These are phyloP conservation scores for Callorhinus ursinus DNA, from an alignment of 2,113 vertebrate genomes.

Conservation along the genomic window DNA sequence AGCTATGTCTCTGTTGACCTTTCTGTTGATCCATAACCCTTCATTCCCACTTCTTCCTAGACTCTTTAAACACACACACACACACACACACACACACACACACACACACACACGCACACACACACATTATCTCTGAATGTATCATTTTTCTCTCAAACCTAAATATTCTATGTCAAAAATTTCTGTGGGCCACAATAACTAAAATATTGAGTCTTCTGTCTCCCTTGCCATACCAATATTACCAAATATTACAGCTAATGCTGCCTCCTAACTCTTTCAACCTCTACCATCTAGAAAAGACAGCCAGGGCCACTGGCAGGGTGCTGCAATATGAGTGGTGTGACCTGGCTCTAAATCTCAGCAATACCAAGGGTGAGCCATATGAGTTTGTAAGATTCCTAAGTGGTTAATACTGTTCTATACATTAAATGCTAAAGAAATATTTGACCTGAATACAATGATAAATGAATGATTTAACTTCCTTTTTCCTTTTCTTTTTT, in stretches of 20 bases:
- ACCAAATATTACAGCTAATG: not conserved
- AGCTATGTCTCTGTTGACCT: not conserved
- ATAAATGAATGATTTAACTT: not conserved
- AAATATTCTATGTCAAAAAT: not conserved
- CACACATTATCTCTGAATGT: not conserved
- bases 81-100: not conserved
- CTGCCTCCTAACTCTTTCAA: not conserved
- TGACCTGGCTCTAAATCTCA: not conserved
- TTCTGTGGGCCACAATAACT: not conserved
- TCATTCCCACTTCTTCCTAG: not conserved
- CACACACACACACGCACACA: no score
- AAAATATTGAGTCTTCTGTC: not conserved
- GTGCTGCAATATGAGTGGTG: not conserved
- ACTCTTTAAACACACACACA: not conserved
- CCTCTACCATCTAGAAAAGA: not conserved
- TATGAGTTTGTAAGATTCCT: not conserved
- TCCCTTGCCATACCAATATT: not conserved
- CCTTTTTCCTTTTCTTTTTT: not conserved
- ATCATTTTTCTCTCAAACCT: not conserved
- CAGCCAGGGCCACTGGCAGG: fast-evolving
- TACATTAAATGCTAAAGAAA: not conserved
- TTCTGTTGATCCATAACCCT: not conserved
- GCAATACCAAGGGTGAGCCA: not conserved
- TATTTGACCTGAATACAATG: not conserved
- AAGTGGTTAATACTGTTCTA: not conserved